These are phyloP conservation scores for Progne subis DNA, from an alignment of 2,113 vertebrate genomes.

Conservation along the genomic window DNA sequence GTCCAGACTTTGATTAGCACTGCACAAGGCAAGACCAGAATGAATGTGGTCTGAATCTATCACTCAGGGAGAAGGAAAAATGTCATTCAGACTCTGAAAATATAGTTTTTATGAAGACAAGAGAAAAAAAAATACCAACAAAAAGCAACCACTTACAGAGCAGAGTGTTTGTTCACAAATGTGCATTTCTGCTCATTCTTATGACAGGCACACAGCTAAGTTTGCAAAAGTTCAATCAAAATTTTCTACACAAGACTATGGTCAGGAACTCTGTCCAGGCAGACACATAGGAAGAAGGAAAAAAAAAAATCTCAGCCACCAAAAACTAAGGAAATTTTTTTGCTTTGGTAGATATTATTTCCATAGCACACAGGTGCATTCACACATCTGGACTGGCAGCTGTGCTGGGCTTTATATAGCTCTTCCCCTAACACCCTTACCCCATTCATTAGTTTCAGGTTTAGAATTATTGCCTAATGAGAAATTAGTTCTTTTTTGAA, in stretches of 20 bases:
- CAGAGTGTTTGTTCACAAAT: background rate
- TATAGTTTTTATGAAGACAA: background rate
- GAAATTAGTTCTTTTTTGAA: background rate
- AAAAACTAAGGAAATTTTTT: too few species aligned
- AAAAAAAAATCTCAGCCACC: too few species aligned
- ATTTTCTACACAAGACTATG: background rate
- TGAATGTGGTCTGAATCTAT: background rate
- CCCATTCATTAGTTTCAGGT: background rate
- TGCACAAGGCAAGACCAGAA: background rate
- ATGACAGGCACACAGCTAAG: background rate
- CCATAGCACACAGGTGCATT: background rate
- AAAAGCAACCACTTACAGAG: background rate
- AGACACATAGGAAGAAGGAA: background rate
- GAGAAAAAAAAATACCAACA: too few species aligned
- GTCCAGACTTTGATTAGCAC: background rate
- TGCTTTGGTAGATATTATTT: background rate
- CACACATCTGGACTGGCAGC: background rate
- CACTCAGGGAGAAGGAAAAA: background rate
- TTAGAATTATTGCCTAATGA: background rate
- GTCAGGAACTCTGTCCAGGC: background rate
- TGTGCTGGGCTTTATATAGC: background rate
- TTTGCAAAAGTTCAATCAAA: background rate
- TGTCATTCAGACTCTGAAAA: background rate
- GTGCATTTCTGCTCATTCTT: background rate
- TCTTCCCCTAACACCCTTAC: background rate